phyloP scores from a whole-genome alignment of 2,888 invertebrate genomes.

The Cantharis flavilabris region DNA sequence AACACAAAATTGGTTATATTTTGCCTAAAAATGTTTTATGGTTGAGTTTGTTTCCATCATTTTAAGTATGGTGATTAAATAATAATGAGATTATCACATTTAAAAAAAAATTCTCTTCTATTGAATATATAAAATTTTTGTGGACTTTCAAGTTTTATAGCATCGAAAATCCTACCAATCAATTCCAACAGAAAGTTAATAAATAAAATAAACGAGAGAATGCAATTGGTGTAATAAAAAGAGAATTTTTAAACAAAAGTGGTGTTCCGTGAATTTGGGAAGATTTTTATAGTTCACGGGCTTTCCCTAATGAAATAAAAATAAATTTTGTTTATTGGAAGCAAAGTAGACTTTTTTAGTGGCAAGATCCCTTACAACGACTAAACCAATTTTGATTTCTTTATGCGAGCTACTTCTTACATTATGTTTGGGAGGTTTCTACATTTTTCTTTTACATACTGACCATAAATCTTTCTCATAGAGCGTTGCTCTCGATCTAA shows the following conservation, averaged over 20 bases:
- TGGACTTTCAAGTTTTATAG: neutral
- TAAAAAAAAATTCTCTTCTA: neutral
- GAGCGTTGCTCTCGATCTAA: neutral
- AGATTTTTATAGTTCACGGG: neutral
- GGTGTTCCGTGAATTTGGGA: neutral
- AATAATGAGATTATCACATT: neutral
- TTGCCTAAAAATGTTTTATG: neutral
- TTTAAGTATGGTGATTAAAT: neutral
- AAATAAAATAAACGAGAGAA: neutral
- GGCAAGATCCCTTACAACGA: neutral
- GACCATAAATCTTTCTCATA: neutral
- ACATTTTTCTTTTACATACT: neutral
- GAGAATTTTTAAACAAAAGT: neutral
- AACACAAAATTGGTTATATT: neutral
- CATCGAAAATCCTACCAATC: neutral
- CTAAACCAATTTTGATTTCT: neutral
- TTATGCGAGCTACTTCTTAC: neutral
- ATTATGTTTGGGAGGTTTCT: neutral
- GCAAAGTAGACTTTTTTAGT: neutral
- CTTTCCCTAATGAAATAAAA: neutral
- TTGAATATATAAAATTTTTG: neutral
- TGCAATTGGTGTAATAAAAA: neutral
- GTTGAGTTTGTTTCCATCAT: neutral
- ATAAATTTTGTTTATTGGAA: neutral
- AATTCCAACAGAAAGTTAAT: neutral